Percentiles rank a stretch among this genome's conserved stretches.
phyloP scores from a whole-genome alignment of 2,888 invertebrate species.

The Ophonus ardosiacus region DNA sequence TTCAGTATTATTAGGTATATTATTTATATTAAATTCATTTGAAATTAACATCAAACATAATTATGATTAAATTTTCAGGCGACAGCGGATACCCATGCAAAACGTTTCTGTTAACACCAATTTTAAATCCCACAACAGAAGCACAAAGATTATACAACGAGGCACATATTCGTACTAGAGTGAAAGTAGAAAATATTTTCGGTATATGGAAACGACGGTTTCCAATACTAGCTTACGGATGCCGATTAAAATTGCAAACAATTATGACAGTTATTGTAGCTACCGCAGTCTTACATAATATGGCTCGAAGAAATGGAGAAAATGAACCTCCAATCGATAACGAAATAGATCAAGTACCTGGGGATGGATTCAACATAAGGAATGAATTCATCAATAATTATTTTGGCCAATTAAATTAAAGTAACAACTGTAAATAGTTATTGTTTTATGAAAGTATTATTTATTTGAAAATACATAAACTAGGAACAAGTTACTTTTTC shows the following conservation, averaged over 20 bases:
- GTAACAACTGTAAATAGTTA: too few species aligned
- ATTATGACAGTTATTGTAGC: slow-evolving; percentile 15
- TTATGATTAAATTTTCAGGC: neutral
- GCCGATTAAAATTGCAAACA: slow-evolving; percentile 17
- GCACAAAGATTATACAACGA: slow-evolving; percentile 15
- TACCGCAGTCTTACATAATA: slow-evolving; percentile 26
- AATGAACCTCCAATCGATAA: neutral
- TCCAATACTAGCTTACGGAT: too few species aligned
- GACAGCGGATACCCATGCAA: neutral
- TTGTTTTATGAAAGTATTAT: too few species aligned
- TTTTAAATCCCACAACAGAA: neutral
- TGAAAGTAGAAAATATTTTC: slow-evolving; percentile 23
- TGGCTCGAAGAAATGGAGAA: slow-evolving; percentile 31
- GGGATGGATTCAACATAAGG: neutral
- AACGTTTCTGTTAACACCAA: neutral
- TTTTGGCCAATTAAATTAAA: neutral
- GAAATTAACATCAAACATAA: neutral
- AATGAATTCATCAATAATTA: neutral
- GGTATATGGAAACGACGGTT: slow-evolving; percentile 33
- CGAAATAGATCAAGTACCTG: neutral
- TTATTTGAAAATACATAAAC: too few species aligned
- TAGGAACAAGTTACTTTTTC: too few species aligned
- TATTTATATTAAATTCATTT: too few species aligned
- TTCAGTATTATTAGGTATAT: neutral
- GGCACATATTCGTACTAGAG: slow-evolving; percentile 11